These are phyloP conservation scores for Lepidocyrtoides sp. DNA, from an alignment of 2,888 invertebrate species.

Conservation along the genomic window DNA sequence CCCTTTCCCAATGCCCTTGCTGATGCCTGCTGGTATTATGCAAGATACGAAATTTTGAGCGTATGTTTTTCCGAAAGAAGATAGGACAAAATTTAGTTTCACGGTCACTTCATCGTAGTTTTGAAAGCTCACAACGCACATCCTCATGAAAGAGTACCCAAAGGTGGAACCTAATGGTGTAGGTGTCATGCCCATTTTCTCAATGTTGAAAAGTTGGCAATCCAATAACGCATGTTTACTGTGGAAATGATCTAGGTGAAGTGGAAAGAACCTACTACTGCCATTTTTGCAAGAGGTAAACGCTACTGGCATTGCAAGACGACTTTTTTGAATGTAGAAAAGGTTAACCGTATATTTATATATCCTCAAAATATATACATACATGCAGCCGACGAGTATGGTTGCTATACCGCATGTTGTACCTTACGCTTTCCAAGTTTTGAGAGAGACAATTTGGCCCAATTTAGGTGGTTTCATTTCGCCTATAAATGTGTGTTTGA, in stretches of 20 bases:
- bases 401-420: neutral
- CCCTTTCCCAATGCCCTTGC: too few species aligned
- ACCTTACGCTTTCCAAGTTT: neutral
- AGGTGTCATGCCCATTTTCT: neutral
- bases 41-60: too few species aligned
- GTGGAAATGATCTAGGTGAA: conserved; percentile 31
- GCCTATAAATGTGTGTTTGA: conserved; percentile 45
- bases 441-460: conserved; percentile 46
- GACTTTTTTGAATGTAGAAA: conserved; percentile 3
- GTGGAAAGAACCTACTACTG: neutral
- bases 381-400: neutral
- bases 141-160: neutral
- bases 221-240: conserved; percentile 55
- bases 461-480: conserved; percentile 31
- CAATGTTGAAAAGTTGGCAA: neutral
- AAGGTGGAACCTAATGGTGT: neutral
- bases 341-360: conserved; percentile 14
- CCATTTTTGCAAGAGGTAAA: neutral
- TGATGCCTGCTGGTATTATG: too few species aligned
- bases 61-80: too few species aligned
- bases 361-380: neutral
- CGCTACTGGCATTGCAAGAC: neutral
- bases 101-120: conserved; percentile 12
- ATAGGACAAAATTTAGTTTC: neutral
- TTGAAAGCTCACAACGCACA: neutral